Base-by-base conservation (phyloP, 1,140 invertebrate genomes). In the Samia ricini region DNA sequence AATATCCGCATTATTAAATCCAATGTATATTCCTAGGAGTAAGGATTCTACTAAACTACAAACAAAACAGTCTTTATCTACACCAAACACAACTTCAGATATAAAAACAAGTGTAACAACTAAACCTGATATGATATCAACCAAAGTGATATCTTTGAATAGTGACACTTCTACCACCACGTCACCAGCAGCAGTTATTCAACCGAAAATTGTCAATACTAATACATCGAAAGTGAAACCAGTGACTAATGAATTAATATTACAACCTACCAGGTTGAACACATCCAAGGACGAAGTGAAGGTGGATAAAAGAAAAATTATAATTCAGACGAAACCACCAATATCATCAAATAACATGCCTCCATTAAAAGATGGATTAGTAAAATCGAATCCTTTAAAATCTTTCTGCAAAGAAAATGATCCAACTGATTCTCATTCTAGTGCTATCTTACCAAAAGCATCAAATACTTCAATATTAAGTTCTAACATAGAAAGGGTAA, bases 1-100 rank as follows among this genome's bases (percentile, higher is more conserved):
- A 71, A 83, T 89, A 73, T 87, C 86, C 26, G 79, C 82, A 12
- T 70, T 89, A 22, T 71, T 89, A 60, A 87, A 89, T 71, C 81
- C 86, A 20, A 60, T 80, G 26, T 83, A 81, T 68, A 65, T 74
- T 23, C 77, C 81, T 42, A 77, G 68, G 23, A 61, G 29, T 42
- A 22, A 12, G n/a, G 19, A 33, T 50, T 19, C 33, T n/a, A 20
- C 20, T 42, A 56, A 42, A 4, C 4, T 3, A 42, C 4, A 10
- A 42, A 15, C 12, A 42, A 42, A 42, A 42, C 10, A 61, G 15
- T 4, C 12, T 42, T 8, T 42, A 42, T 12, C 33, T 42, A 42
- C 33, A 42, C 10, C 10, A 15, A 42, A 3, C n/a, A 5, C 33
- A 42, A 42, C 3, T 15, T 1, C 4, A 3, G 33, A 42, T 42